phyloP scores from a whole-genome alignment of 2,888 invertebrate species.

The Pandemis cinnamomeana region DNA sequence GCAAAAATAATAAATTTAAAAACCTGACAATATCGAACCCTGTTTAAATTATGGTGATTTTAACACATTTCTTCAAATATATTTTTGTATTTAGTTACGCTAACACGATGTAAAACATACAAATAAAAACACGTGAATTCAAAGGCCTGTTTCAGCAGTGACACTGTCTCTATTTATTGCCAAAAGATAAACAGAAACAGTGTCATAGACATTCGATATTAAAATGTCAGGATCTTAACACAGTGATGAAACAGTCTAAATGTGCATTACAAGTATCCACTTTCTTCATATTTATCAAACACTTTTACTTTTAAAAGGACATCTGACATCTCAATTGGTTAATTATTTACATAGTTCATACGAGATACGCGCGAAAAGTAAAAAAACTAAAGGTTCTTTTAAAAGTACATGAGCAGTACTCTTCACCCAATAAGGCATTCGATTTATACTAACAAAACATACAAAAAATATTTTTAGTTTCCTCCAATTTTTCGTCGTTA shows the following conservation, averaged over 20 bases:
- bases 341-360: not conserved
- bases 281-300: not conserved
- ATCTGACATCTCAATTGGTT: not conserved
- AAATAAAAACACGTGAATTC: not conserved
- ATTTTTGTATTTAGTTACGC: not conserved
- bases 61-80: not conserved
- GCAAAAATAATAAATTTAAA: not conserved
- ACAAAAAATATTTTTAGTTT: not conserved
- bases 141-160: too few relatives aligned
- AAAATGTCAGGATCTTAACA: too few relatives aligned
- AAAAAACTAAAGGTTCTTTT: not conserved
- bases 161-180: too few relatives aligned
- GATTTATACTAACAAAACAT: not conserved
- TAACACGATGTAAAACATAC: not conserved
- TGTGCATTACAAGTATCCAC: not conserved
- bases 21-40: not conserved
- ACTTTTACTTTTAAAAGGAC: not conserved
- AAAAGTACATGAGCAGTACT: not conserved
- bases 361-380: not conserved
- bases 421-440: slow-evolving; percentile 1
- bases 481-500: not conserved
- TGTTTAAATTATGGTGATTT: not conserved
- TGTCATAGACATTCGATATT: too few relatives aligned
- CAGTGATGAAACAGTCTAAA: not conserved
- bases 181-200: too few relatives aligned